Evolutionary conservation across 1,140 invertebrate species (phyloP), one percentile per base, ranked within the genome.

Genomic region (Protaetia brevitarsis): DNA sequence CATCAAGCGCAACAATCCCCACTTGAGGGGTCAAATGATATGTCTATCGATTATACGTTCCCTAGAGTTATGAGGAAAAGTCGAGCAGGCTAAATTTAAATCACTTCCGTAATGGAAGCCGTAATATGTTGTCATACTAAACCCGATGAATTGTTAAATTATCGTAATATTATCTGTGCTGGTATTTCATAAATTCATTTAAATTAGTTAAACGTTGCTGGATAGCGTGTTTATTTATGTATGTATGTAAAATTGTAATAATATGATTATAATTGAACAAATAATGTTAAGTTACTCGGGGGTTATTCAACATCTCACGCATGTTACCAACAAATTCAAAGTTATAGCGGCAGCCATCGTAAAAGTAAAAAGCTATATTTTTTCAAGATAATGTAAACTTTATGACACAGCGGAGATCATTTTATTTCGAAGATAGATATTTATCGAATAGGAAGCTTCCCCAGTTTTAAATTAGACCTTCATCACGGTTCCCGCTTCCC

Each of bases 381-480:
- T 2, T 19, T 45, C 23, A 2, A 13, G 2, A 8, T 36, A 36
- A 37, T 3, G 10, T 13, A 45, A 45, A 45, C 3, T 45, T 3
- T 45, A 4, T 10, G 0, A 45, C 23, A 45, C n/a, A 19, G 16
- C 13, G 13, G 23, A 45, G 1, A 4, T 8, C 16, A 7, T 51
- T 51, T 51, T 26, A 51, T 51, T 23, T 10, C 1, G 11, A 51
- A 51, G 13, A 19, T 19, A 23, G 41, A 51, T 23, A 19, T 8
- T 26, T 51, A 26, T 51, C 41, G 11, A 51, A 45, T 45, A 19
- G 26, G 19, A 51, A 51, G 41, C 26, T 51, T 51, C 13, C 11
- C 41, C 21, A 23, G 41, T 51, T 51, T 51, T 51, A 51, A 51
- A 51, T 51, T 51, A 51, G 13, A 51, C 19, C 5, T 51, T 51